phyloP scores from a whole-genome alignment of 2,797 vertebrate species.

The Ibycter americanus region DNA sequence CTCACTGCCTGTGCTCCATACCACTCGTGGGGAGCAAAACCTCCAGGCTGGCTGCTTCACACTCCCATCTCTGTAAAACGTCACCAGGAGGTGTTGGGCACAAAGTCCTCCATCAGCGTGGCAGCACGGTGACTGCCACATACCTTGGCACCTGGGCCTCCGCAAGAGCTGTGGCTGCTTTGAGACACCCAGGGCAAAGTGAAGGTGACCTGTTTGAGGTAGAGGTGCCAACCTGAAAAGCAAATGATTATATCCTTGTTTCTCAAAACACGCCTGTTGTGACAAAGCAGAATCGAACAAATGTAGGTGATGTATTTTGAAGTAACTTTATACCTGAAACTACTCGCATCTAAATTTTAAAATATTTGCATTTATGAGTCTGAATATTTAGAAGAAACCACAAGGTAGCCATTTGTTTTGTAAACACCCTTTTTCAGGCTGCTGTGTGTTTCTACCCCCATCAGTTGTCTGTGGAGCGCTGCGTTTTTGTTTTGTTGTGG shows the following conservation, averaged over 20 bases:
- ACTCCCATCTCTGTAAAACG: neutral
- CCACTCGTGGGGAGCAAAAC: neutral
- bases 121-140: fast-evolving
- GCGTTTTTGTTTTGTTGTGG: neutral
- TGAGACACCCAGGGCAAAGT: neutral
- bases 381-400: neutral
- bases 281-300: neutral
- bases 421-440: neutral
- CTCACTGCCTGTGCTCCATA: neutral
- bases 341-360: neutral
- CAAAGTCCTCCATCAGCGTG: neutral
- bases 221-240: neutral
- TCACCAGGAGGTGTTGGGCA: neutral
- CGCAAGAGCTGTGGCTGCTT: neutral
- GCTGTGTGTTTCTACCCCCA: neutral
- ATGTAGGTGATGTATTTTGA: neutral
- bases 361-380: neutral
- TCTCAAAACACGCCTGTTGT: neutral
- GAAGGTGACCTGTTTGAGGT: neutral
- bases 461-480: neutral
- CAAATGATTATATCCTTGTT: neutral
- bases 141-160: neutral
- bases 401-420: neutral
- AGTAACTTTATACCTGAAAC: neutral
- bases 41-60: neutral